These are phyloP conservation scores for Neotoma lepida DNA, from an alignment of 2,113 vertebrate species.

Conservation along the genomic window DNA sequence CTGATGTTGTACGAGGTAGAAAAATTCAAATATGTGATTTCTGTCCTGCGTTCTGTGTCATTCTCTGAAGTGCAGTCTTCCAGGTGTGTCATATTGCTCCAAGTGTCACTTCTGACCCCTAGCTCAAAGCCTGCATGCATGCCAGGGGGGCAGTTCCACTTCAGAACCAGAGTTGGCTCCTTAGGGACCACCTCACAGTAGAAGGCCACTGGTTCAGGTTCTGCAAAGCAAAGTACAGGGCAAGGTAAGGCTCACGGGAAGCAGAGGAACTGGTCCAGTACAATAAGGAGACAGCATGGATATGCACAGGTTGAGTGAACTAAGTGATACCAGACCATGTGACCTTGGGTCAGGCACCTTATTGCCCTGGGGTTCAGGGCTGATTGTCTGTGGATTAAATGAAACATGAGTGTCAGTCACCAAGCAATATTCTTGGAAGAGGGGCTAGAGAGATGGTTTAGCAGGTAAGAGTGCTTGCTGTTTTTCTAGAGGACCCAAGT, in stretches of 20 bases:
- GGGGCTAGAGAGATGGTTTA: background rate
- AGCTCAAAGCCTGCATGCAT: constrained; percentile 78
- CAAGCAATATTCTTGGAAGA: background rate
- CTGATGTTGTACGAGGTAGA: constrained; percentile 83
- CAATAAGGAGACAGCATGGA: rapidly evolving
- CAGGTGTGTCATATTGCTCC: rapidly evolving
- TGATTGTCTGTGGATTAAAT: background rate
- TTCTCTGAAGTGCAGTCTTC: background rate
- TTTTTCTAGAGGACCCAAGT: background rate
- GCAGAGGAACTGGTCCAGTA: background rate
- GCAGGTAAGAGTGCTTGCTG: background rate
- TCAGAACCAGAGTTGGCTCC: constrained; percentile 81
- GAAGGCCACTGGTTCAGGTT: constrained; percentile 80
- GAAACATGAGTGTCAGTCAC: background rate
- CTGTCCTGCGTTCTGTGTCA: background rate
- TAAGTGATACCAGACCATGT: background rate
- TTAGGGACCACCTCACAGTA: constrained; percentile 76
- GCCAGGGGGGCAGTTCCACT: constrained; percentile 86
- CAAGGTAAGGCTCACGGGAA: rapidly evolving
- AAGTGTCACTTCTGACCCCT: constrained; percentile 43
- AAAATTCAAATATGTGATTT: constrained; percentile 77
- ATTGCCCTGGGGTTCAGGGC: background rate
- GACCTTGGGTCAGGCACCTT: background rate
- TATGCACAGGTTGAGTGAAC: background rate
- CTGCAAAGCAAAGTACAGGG: constrained; percentile 69